A percentile compares a stretch with the other conserved stretches of the same genome.
These are phyloP conservation scores for Nesometra sesokonis DNA, from an alignment of 35 echinoderm and acorn worm genomes.

Conservation along the genomic window DNA sequence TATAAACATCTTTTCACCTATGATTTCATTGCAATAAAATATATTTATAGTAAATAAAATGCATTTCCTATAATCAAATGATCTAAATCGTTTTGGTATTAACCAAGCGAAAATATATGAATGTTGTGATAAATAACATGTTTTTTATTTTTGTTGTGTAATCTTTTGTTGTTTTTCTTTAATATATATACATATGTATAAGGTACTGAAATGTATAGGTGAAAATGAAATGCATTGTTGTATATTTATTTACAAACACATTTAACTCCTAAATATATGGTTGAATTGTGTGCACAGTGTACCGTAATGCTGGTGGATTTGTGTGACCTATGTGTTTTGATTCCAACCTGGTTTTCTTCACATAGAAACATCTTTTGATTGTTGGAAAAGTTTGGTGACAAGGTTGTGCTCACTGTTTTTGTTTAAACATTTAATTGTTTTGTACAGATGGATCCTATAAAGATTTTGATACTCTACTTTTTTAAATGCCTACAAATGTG, in stretches of 20 bases:
- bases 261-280: background rate
- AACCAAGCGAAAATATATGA: too few relatives aligned
- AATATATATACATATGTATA: background rate
- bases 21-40: background rate
- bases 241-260: background rate
- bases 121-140: too few relatives aligned
- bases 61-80: too few relatives aligned
- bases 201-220: background rate
- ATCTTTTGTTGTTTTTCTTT: too few relatives aligned
- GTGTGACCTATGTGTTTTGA: background rate
- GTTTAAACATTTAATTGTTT: background rate
- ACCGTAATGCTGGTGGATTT: background rate
- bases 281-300: background rate
- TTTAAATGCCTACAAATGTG: background rate
- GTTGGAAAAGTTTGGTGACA: background rate
- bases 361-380: background rate
- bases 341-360: background rate
- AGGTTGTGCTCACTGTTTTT: background rate
- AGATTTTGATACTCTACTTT: constrained; percentile 1
- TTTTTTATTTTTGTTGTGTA: too few relatives aligned
- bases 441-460: background rate
- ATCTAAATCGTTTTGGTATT: too few relatives aligned
- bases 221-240: background rate
- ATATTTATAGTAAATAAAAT: too few relatives aligned
- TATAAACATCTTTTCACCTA: background rate